These are phyloP conservation scores for Xestoiulus laeticollis DNA, from an alignment of 2,888 invertebrate species.

Conservation along the genomic window DNA sequence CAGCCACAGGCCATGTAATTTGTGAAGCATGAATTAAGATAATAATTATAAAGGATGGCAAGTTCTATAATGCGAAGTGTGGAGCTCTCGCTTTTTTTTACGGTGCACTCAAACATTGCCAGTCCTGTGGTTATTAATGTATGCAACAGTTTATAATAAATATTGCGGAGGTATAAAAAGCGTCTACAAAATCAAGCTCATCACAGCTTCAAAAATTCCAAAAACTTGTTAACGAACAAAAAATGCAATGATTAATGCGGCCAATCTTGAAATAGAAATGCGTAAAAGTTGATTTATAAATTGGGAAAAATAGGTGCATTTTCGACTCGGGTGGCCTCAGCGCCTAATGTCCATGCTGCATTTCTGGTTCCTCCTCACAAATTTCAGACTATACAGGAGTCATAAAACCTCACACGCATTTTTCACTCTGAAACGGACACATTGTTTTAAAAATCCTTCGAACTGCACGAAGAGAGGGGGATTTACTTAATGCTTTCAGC, in stretches of 20 bases:
- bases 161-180: neutral
- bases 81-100: neutral
- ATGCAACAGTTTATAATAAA: neutral
- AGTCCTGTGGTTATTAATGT: neutral
- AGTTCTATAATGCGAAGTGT: neutral
- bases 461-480: neutral
- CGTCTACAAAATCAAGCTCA: neutral
- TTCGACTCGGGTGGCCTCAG: neutral
- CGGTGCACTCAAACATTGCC: neutral
- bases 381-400: neutral
- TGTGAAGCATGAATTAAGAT: constrained; percentile 30
- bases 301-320: neutral
- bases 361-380: neutral
- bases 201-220: neutral
- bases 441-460: neutral
- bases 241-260: neutral
- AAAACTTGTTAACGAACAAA: neutral
- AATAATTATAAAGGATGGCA: constrained; percentile 21
- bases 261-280: neutral
- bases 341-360: neutral
- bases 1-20: neutral
- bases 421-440: neutral
- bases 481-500: neutral
- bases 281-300: constrained; percentile 1
- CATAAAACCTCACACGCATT: neutral